phyloP scores from a whole-genome alignment of 2,113 vertebrate species.

The Eira barbara region DNA sequence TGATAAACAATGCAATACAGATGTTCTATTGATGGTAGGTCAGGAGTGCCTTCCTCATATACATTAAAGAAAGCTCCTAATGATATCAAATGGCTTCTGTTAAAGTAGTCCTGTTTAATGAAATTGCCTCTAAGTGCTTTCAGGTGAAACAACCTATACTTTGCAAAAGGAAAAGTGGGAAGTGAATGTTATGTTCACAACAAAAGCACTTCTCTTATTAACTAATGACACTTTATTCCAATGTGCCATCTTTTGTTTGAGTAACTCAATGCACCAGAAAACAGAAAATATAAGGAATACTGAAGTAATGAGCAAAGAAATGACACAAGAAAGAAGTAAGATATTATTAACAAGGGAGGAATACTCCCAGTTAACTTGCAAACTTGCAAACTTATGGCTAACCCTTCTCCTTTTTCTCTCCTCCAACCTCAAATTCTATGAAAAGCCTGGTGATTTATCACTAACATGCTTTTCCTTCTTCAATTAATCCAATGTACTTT shows the following conservation, averaged over 20 bases:
- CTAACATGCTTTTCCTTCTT: neutral
- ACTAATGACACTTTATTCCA: constrained; percentile 52
- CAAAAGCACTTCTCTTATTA: constrained; percentile 61
- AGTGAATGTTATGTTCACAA: constrained; percentile 52
- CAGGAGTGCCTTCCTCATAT: constrained; percentile 11
- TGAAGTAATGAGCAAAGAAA: constrained; percentile 38
- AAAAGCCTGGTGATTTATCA: neutral
- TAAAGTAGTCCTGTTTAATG: constrained; percentile 56
- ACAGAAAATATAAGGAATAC: constrained; percentile 34
- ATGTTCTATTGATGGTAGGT: constrained; percentile 34
- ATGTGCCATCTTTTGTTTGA: constrained; percentile 52
- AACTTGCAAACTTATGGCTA: neutral
- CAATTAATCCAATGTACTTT: neutral
- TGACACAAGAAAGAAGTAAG: neutral
- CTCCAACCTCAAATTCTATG: constrained; percentile 27
- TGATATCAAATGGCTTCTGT: constrained; percentile 33
- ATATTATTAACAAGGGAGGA: neutral
- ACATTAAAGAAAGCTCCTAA: constrained; percentile 53
- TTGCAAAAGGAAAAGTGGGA: constrained; percentile 60
- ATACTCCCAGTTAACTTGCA: neutral
- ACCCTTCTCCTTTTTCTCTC: neutral
- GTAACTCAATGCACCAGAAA: constrained; percentile 49
- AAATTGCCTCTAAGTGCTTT: constrained; percentile 66
- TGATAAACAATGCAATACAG: constrained; percentile 41
- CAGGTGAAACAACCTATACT: constrained; percentile 37